Base-by-base conservation (phyloP, 2,888 invertebrate genomes). In the Melieria picta region DNA sequence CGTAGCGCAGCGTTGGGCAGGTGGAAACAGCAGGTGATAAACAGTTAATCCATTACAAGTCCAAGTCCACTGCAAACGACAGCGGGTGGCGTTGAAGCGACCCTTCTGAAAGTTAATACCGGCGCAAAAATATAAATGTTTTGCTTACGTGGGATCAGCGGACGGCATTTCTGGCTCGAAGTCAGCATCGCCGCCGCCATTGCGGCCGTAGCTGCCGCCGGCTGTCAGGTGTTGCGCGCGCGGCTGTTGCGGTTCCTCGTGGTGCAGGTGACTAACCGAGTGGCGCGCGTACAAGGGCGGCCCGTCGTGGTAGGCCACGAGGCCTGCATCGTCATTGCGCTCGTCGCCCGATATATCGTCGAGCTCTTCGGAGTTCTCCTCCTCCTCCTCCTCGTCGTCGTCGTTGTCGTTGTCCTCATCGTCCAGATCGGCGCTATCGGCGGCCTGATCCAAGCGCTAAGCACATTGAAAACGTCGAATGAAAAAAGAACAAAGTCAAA, bases 131-230 rank as follows among this genome's bases (percentile, higher is more conserved):
- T 43, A 11, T 13, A 30, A 10, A 13, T 9, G 9, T 30, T 69
- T 4, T 0, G 82, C 86, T 84, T 79, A 87, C 87, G 83, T 85
- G 74, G 87, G 87, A 78, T 87, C 87, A 50, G 82, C 79, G 6
- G 86, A 85, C 13, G 85, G 84, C 42, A 77, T 76, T 72, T 81
- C 74, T 46, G 78, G 71, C 7, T 69, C 69, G 3, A 64, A 42
- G 69, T 78, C 78, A 13, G 57, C 3, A 7, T 69, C 67, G 43
- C 46, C 13, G 4, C 72, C 79, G 5, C 73, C 81, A 13, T 72
- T 77, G 56, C 69, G 76, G 48, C 77, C 75, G 72, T 81, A 80
- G 58, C 80, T 79, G 50, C 76, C 79, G 16, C 82, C 81, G 61
- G 80, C 78, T 69, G 81, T 78, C n/a, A 86, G 76, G 1, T 82